Conservation (phyloP, 2,888 invertebrate genomes). For the Crossocerus cetratus region DNA sequence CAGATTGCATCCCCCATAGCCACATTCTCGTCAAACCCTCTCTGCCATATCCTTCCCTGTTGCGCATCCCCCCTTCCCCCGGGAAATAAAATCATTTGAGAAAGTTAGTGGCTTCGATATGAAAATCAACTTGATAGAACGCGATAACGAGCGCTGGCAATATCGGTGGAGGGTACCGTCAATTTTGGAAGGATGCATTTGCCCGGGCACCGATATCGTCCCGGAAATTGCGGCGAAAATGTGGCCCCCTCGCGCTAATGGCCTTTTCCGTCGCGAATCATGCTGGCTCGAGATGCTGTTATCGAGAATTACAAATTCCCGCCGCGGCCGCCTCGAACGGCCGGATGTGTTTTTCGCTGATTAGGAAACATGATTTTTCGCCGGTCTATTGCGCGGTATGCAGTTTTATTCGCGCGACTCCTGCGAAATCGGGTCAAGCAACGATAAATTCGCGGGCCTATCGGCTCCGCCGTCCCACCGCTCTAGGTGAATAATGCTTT, state of each 20-base stretch:
- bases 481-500: slow-evolving; percentile 33
- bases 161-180: background rate
- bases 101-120: slow-evolving; percentile 26
- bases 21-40: too few relatives aligned
- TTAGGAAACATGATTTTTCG: too few relatives aligned
- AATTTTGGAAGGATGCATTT: background rate
- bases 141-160: background rate
- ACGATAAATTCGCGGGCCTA: slow-evolving; percentile 32
- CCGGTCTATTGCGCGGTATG: too few relatives aligned
- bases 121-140: slow-evolving; percentile 8
- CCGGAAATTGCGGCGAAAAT: background rate
- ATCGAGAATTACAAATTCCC: background rate
- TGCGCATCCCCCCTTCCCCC: too few relatives aligned
- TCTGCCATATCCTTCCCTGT: too few relatives aligned
- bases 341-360: too few relatives aligned
- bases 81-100: slow-evolving; percentile 45
- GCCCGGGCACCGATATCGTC: background rate
- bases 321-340: background rate
- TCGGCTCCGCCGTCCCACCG: slow-evolving; percentile 11
- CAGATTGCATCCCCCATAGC: slow-evolving; percentile 5
- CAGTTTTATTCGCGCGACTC: too few relatives aligned
- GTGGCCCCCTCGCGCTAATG: background rate
- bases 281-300: background rate
- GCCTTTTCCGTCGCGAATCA: background rate
- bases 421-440: slow-evolving; percentile 25